Base-by-base conservation (phyloP, 2,113 vertebrate species). In the Nesoenas mayeri region DNA sequence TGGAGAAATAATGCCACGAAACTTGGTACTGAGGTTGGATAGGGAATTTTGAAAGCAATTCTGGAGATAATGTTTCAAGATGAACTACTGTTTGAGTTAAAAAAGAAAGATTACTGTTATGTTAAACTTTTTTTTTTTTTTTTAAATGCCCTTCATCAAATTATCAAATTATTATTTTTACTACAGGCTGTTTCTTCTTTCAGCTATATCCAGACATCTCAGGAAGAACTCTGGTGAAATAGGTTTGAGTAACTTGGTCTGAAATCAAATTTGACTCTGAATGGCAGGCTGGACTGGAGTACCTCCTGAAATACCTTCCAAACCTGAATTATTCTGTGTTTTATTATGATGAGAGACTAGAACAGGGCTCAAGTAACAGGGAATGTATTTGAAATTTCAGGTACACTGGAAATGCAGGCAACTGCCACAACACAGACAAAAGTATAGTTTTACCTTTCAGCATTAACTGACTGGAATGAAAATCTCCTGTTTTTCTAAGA, bases 21-120 rank as follows among this genome's bases (percentile, higher is more conserved):
- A 67, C 29, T 71, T 79, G 50, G 21, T 70, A 26, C 28, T 75
- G 34, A 75, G 29, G 12, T 75, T 61, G 28, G 36, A 34, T 26
- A 73, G 75, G 36, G n/a, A 94, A 85, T 91, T 92, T 58, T 87
- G 70, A 87, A 91, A 65, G 48, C 71, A 61, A 79, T 91, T 89
- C 24, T 75, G n/a, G 16, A 78, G 57, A 28, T 57, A 78, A 34
- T 92, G 85, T 89, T 85, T 93, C 61, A 89, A 89, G 31, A 85
- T 81, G 66, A 92, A 40, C 25, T 85, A 40, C 48, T 54, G 17
- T 92, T 89, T 87, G 47, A n/a, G 83, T 82, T 91, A 38, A 88
- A 38, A 79, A 94, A 85, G 72, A 95, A 94, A 69, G 79, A 71
- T 29, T 47, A 34, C 14, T 70, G 38, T 85, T 89, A 70, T 50